Evolutionary conservation across 2,888 invertebrate genomes (phyloP), one percentile per base, ranked within the genome.

Genomic region (Tachystola acroxantha): DNA sequence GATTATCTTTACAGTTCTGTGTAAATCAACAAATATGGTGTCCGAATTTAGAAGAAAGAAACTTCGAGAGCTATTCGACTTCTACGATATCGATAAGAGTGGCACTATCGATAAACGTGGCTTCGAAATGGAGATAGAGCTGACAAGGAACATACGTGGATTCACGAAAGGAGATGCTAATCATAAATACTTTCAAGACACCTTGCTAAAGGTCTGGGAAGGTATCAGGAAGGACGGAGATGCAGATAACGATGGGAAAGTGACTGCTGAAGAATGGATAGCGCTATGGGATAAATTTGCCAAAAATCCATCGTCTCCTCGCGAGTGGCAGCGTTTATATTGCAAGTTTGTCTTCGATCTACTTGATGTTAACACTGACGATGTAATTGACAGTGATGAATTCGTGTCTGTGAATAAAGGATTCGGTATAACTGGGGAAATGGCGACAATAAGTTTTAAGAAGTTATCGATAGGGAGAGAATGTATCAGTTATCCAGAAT

Each of bases 71-170:
- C 91, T 93, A 45, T 94, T 94, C 88, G 91, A 92, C 70, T 93
- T 93, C 77, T 94, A 93, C 61, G 94, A 94, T 88, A 91, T 92
- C 57, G 93, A 94, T 78, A 91, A 91, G 64, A 94, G 94, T 75
- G 94, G 94, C 38, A 91, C 91, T 52, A 94, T 94, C 60, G 94
- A 94, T 68, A 90, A 91, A 66, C 92, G 92, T 7, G 27, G 12
- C 27, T 28, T 28, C 2, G 27, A 28, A 7, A 7, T 11, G 10
- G 27, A 7, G 5, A 10, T 28, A 1, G 7, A 28, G 3, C 4
- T 10, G 12, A 11, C 11, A 7, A 11, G 11, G 1, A 28, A 28
- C 5, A 11, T 11, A 11, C n/a, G 12, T 11, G 27, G 27, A 2
- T 28, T 10, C 5, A 10, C 10, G 11, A 5, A 11, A 3, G 27